A percentile compares a stretch with the other conserved stretches of the same genome.
Evolutionary conservation across 2,888 invertebrate genomes (phyloP).

Genomic region (Volucella inanis): DNA sequence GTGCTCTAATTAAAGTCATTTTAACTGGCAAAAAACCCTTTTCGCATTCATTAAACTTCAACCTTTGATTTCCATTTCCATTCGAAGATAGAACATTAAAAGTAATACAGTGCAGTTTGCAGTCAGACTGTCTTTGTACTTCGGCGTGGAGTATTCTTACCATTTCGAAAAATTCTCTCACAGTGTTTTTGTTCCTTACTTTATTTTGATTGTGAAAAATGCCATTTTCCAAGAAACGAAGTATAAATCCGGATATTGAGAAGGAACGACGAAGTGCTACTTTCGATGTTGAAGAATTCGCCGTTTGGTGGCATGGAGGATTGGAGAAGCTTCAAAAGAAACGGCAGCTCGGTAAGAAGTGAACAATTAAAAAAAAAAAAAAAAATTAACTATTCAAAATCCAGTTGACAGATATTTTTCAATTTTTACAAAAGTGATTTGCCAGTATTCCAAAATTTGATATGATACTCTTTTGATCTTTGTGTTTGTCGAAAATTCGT

Average conservation of each 20-base stretch:
- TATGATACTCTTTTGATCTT: too few species aligned
- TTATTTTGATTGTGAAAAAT: background rate
- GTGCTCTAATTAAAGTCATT: background rate
- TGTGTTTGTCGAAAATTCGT: too few species aligned
- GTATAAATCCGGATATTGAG: conserved; percentile 78
- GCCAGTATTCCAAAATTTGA: too few species aligned
- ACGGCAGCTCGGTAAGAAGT: conserved; percentile 80
- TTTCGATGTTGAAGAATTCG: conserved; percentile 89
- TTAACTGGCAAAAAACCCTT: background rate
- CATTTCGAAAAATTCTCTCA: too few species aligned
- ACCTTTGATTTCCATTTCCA: background rate
- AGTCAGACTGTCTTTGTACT: too few species aligned
- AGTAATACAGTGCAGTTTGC: too few species aligned
- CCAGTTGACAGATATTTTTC: background rate
- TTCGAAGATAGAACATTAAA: too few species aligned
- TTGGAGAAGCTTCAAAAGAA: conserved; percentile 88
- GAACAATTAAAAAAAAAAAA: background rate
- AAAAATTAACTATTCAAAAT: background rate
- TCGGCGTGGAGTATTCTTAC: too few species aligned
- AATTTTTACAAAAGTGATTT: background rate
- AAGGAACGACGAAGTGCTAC: conserved; percentile 82
- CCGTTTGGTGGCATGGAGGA: conserved; percentile 90
- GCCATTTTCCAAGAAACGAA: background rate
- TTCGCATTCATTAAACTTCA: background rate
- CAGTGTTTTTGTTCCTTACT: background rate